Evolutionary conservation across 2,888 invertebrate genomes (phyloP), one percentile per base, ranked within the genome.

Genomic region (Hypsopygia costalis): DNA sequence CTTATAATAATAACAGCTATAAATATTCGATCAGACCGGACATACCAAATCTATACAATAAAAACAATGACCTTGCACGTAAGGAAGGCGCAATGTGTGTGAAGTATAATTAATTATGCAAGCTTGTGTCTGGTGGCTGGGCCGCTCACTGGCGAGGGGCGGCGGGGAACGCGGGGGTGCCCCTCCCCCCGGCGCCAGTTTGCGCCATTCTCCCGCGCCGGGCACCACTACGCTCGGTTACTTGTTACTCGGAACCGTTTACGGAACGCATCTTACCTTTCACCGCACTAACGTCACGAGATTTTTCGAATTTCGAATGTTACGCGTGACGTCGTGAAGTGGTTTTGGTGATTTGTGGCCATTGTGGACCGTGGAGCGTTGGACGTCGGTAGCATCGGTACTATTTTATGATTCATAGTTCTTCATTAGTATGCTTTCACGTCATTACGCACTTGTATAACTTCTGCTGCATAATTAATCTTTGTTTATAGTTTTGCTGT

Each of bases 161-260:
- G 38, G 50, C 40, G 42, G 49, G 47, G 50, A 46, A 50, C 40
- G 52, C 41, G 55, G 61, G 51, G 62, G 49, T 52, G 55, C 58
- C 52, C 67, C 69, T 65, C 66, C 69, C 65, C 62, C 58, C 70
- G 64, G 56, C 66, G 74, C 71, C 87, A 85, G 87, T 82, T 75
- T 79, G 83, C 87, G 81, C 82, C 80, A 80, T 75, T 81, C 85
- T 80, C 76, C 79, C 82, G 81, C 71, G 76, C 74, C 70, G 82
- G 39, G 69, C 80, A 78, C 63, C 78, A 77, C 81, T 71, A 69
- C 79, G 71, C 69, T 77, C 72, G 73, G 75, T 70, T 77, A 76
- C 76, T 79, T 77, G 75, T 70, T 69, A 70, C 73, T 74, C 70
- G 68, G 65, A 74, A 74, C 76, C 73, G 69, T 79, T 79, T 80